A percentile compares a stretch with the other conserved stretches of the same genome.
Conservation (phyloP, 92 coral and sea anemone species). For the Meandrina meandrites region DNA sequence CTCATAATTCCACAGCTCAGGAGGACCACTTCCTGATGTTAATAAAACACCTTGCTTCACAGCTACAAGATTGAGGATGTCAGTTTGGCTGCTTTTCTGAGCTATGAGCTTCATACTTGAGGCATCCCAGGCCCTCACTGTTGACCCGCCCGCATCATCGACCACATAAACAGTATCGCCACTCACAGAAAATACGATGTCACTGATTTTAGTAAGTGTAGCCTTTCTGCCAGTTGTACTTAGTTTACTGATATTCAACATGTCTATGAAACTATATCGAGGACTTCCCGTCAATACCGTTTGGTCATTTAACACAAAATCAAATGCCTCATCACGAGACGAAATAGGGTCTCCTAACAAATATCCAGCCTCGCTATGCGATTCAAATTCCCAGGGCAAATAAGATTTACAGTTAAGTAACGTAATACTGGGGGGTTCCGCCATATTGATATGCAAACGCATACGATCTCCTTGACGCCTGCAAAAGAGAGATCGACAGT, state of each 20-base stretch:
- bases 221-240: neutral
- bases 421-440: neutral
- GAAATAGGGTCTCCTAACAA: constrained; percentile 2
- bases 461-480: too few relatives aligned
- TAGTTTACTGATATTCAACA: neutral
- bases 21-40: neutral
- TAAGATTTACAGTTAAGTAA: neutral
- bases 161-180: constrained; percentile 2
- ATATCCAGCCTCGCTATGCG: neutral
- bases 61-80: neutral
- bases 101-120: neutral
- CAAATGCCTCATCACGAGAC: neutral
- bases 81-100: neutral
- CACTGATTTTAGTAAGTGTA: too few relatives aligned
- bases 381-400: neutral
- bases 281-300: neutral
- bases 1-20: neutral
- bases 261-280: neutral
- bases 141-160: neutral
- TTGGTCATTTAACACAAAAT: neutral
- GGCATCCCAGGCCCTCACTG: constrained; percentile 11
- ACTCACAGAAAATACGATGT: neutral
- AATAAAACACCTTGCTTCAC: neutral
- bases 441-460: neutral
- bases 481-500: neutral